Conservation (phyloP, 2,113 vertebrate species). For the Phalacrocorax carbo region DNA sequence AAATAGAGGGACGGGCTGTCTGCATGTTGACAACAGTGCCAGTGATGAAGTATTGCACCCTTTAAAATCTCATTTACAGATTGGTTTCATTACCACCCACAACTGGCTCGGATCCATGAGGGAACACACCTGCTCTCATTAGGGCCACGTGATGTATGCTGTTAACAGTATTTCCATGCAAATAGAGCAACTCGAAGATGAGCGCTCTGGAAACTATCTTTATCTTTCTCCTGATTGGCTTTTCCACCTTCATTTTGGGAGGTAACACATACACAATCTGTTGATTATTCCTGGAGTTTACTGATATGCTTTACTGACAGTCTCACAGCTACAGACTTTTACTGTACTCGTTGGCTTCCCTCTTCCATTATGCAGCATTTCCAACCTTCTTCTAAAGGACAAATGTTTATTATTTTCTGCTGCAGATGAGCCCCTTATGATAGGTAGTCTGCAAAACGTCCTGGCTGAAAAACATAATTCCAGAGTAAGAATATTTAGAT, state of each 20-base stretch:
- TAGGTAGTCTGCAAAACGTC: not conserved
- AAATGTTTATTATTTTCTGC: not conserved
- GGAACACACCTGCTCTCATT: constrained; percentile 70
- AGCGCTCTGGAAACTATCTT: constrained; percentile 62
- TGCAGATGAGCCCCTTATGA: not conserved
- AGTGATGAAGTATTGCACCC: constrained; percentile 79
- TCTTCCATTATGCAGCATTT: not conserved
- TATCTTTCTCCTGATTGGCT: constrained; percentile 49
- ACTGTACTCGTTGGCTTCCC: not conserved
- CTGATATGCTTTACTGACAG: constrained; percentile 2
- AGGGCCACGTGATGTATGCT: constrained; percentile 58
- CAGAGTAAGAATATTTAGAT: not conserved
- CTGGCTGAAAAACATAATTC: not conserved
- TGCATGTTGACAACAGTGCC: constrained; percentile 61
- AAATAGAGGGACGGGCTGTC: constrained; percentile 75
- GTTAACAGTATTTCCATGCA: constrained; percentile 74
- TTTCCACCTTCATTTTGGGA: constrained; percentile 53
- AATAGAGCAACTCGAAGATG: constrained; percentile 56
- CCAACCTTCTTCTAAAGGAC: not conserved
- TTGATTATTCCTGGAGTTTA: constrained; percentile 52
- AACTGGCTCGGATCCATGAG: constrained; percentile 49
- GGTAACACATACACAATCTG: constrained; percentile 49
- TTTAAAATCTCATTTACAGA: constrained; percentile 88
- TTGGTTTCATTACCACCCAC: constrained; percentile 82
- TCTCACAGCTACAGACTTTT: constrained; percentile 11